phyloP scores from a whole-genome alignment of 2,888 invertebrate genomes.

The Lissonota sp. region DNA sequence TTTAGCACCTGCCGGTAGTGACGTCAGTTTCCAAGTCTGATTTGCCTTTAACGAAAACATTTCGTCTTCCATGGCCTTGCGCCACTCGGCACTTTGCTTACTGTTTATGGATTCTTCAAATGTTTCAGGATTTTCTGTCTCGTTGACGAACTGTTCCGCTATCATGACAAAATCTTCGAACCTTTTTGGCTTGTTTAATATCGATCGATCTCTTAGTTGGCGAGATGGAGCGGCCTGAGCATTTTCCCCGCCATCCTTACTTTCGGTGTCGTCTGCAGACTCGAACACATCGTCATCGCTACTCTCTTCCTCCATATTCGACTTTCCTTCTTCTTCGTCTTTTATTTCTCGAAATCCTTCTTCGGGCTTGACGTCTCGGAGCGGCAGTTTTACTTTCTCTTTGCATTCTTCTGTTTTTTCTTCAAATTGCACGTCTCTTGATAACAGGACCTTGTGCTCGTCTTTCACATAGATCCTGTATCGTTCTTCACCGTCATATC shows the following conservation, averaged over 20 bases:
- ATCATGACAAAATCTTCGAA: slow-evolving; percentile 27
- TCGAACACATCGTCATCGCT: slow-evolving; percentile 31
- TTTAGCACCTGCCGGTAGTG: slow-evolving; percentile 27
- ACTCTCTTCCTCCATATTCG: slow-evolving; percentile 24
- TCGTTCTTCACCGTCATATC: slow-evolving; percentile 58
- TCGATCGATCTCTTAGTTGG: slow-evolving; percentile 54
- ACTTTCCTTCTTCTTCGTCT: slow-evolving; percentile 26
- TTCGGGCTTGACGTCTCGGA: slow-evolving; percentile 34
- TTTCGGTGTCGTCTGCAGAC: slow-evolving; percentile 31
- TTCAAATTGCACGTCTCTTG: slow-evolving; percentile 55
- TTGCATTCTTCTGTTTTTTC: slow-evolving; percentile 28
- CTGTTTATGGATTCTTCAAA: slow-evolving; percentile 63
- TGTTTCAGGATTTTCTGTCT: slow-evolving; percentile 51
- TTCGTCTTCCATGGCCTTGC: slow-evolving; percentile 52
- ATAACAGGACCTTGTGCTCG: slow-evolving; percentile 48
- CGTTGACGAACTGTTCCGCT: not conserved
- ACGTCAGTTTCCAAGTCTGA: slow-evolving; percentile 48
- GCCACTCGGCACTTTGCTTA: slow-evolving; percentile 46
- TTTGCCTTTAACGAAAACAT: slow-evolving; percentile 35
- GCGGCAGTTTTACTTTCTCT: slow-evolving; percentile 22
- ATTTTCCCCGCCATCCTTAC: slow-evolving; percentile 10
- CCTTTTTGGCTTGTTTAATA: slow-evolving; percentile 54
- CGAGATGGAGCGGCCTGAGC: not conserved
- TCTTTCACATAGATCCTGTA: slow-evolving; percentile 51
- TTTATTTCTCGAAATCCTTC: slow-evolving; percentile 33